These are phyloP conservation scores for Drosophila siamana DNA, from an alignment of 2,888 invertebrate species.

Conservation along the genomic window DNA sequence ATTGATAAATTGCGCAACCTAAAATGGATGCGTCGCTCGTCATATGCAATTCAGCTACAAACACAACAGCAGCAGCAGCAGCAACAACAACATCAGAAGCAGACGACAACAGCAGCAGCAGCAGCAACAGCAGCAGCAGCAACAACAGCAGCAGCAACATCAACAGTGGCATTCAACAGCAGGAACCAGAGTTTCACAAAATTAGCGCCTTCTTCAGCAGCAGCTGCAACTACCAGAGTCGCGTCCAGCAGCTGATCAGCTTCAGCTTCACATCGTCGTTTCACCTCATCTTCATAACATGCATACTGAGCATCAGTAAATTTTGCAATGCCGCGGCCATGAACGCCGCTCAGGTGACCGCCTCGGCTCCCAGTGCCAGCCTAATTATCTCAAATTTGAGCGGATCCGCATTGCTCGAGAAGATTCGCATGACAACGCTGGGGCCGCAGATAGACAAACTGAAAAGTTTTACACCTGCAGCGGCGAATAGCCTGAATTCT, in stretches of 20 bases:
- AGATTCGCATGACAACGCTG: conserved; percentile 72
- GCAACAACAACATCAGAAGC: conserved; percentile 15
- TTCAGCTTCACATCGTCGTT: conserved; percentile 83
- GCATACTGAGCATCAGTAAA: conserved; percentile 83
- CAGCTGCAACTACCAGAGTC: conserved; percentile 83
- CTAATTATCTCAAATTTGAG: conserved; percentile 77
- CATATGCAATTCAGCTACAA: conserved; percentile 12
- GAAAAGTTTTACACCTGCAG: conserved; percentile 64
- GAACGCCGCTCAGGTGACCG: conserved; percentile 71
- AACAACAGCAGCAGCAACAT: conserved; percentile 13
- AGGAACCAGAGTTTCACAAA: conserved; percentile 66
- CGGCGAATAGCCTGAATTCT: conserved; percentile 72
- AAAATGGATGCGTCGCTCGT: conserved; percentile 49
- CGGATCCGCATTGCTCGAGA: conserved; percentile 80
- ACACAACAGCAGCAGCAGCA: conserved; percentile 25
- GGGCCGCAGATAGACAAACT: conserved; percentile 70
- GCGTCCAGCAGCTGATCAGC: conserved; percentile 84
- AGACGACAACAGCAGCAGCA: conserved; percentile 21
- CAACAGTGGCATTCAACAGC: conserved; percentile 21
- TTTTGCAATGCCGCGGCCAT: conserved; percentile 82
- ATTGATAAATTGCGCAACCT: conserved; percentile 12
- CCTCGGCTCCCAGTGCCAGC: conserved; percentile 68
- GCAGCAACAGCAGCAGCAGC: conserved; percentile 18
- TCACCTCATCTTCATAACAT: conserved; percentile 83
- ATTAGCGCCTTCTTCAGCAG: conserved; percentile 82